Conservation (phyloP, 2,113 vertebrate species). For the Plestiodon gilberti region DNA sequence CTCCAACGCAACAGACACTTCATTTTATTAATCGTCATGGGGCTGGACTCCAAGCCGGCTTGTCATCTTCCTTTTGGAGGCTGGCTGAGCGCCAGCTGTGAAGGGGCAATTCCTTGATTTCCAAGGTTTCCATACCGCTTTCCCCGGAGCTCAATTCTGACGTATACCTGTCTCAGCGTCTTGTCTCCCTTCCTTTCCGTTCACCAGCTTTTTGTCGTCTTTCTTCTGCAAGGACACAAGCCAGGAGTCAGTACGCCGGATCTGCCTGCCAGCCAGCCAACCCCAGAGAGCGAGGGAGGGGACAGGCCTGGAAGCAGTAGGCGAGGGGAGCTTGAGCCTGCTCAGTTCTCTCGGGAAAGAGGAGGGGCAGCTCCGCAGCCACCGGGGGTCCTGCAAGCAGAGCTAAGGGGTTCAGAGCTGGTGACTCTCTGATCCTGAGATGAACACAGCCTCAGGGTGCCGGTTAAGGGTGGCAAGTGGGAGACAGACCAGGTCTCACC, state of each 20-base stretch:
- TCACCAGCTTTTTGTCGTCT: conserved; percentile 73
- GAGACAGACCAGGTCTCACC: too few relatives aligned
- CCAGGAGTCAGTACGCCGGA: neutral
- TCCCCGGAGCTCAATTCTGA: conserved; percentile 50
- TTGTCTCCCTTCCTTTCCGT: conserved; percentile 77
- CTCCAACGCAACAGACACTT: too few relatives aligned
- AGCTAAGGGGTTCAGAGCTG: neutral
- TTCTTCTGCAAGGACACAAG: conserved; percentile 78
- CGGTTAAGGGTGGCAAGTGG: too few relatives aligned
- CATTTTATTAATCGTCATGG: too few relatives aligned
- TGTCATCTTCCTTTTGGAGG: too few relatives aligned
- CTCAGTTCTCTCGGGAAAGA: neutral
- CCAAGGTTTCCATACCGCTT: too few relatives aligned
- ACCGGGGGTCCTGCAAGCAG: neutral
- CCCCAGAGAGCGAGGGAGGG: neutral
- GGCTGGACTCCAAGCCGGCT: too few relatives aligned
- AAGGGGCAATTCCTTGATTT: too few relatives aligned
- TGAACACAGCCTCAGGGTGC: neutral
- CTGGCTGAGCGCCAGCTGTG: too few relatives aligned
- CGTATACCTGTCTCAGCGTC: conserved; percentile 75
- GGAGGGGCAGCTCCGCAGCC: neutral
- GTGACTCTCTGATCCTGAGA: too few relatives aligned
- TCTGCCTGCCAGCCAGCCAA: neutral
- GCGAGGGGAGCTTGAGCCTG: neutral
- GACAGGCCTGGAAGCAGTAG: neutral